A percentile compares a stretch with the other conserved stretches of the same genome.
Conservation (phyloP, 1,140 invertebrate species). For the Anoplolepis gracilipes region DNA sequence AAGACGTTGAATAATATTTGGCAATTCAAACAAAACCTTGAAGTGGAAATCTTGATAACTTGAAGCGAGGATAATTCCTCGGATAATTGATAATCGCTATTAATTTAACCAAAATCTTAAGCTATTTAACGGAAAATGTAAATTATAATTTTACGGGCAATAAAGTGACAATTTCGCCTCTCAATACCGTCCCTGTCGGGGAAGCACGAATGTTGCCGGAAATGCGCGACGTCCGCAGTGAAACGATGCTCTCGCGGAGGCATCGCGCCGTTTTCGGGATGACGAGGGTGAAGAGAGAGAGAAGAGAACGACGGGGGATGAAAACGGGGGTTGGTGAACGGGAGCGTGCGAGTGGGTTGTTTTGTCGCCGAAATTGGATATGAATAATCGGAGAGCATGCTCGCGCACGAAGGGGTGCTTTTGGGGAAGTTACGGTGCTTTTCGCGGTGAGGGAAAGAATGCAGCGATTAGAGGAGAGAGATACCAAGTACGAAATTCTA, state of each 20-base stretch:
- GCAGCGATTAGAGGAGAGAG: neutral
- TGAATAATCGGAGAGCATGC: conserved; percentile 40
- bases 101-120: neutral
- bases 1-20: neutral
- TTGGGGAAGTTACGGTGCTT: neutral
- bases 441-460: neutral
- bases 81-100: neutral
- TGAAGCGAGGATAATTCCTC: neutral
- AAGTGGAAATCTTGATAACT: neutral
- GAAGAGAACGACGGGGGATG: neutral
- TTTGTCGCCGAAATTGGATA: conserved; percentile 31
- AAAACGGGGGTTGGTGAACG: conserved; percentile 16
- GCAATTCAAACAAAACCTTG: neutral
- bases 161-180: neutral
- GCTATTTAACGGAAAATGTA: neutral
- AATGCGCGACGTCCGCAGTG: conserved; percentile 60
- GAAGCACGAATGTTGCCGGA: conserved; percentile 62
- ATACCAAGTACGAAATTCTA: neutral
- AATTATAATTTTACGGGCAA: neutral
- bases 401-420: neutral
- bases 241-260: conserved; percentile 37
- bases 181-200: conserved; percentile 23
- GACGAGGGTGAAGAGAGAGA: neutral
- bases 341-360: neutral
- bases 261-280: conserved; percentile 14